Evolutionary conservation across 2,113 vertebrate species (phyloP), one percentile per base, ranked within the genome.

Genomic region (Labeo catla): DNA sequence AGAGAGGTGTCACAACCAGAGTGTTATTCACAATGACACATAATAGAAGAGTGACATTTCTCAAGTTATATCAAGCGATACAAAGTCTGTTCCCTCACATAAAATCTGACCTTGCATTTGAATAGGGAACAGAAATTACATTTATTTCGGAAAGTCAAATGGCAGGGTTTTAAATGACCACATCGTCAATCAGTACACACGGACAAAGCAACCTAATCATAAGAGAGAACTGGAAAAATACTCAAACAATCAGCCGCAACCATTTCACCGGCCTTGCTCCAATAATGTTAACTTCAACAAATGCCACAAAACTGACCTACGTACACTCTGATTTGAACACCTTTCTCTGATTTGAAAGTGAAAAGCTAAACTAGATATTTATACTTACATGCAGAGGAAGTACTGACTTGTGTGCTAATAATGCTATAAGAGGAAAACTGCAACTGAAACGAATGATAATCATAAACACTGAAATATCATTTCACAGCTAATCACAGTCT

Each of bases 21-120:
- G 36, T 86, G 61, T 86, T 50, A 73, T 84, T 15, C 43, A 23
- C 45, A 86, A 28, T 70, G n/a, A 49, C 54, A 74, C 54, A 65
- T 36, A 50, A 81, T 74, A 21, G 28, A 57, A 70, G 50, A 16
- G 23, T 54, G 23, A 77, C 49, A 77, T 77, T 54, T 49, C 1
- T 49, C 10, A 74, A 47, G 70, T 73, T 73, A 47, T 73, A 73
- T n/a, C 19, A 45, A 66, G 63, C 12, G 12, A 15, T 0, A 68
- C 19, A 21, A 68, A 15, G 28, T 70, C 16, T 70, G 15, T 70
- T 39, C 9, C 34, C 34, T 78, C 52, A 59, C 16, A 57, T 7
- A 7, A 10, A 59, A 36, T 34, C 19, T 39, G 16, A 13, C 16
- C 7, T 8, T 59, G 52, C 9, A 59, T 43, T 79, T 43, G 2